Base-by-base conservation (phyloP, 1,140 invertebrate genomes). In the Sitodiplosis mosellana region DNA sequence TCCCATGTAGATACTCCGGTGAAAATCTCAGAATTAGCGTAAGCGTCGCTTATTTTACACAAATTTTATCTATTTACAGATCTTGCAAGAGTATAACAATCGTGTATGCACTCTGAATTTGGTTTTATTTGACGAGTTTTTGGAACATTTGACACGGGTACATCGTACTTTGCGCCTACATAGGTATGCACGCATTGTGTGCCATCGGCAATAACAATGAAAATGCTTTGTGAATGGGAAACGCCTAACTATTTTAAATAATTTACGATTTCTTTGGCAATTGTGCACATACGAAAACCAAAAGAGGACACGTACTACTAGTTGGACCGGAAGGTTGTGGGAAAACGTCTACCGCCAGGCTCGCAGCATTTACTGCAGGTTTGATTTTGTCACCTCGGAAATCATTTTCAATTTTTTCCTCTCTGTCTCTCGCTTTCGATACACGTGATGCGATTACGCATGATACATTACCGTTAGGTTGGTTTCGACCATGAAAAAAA, bases 261-360 rank as follows among this genome's bases (percentile, higher is more conserved):
- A n/a, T n/a, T n/a, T n/a, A n/a, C n/a, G n/a, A n/a, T n/a, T n/a
- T n/a, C n/a, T n/a, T n/a, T n/a, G n/a, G n/a, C n/a, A n/a, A n/a
- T n/a, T n/a, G n/a, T n/a, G n/a, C n/a, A n/a, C n/a, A 34, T 14
- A 7, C 33, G 14, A 34, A 46, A 33, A 33, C 34, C 17, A 2
- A 19, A 15, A 47, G 79, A 52, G 87, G 87, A 0, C 85, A 94
- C 58, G 75, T 81, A 6, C 68, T 94, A 56, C 66, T 92, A 18
- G 77, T 93, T 4, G 89, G 89, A 10, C 81, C 87, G 1, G 86
- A 83, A 4, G 87, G 87, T 15, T 80, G 81, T 56, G 89, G 89
- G 12, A 91, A 92, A 65, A 74, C 79, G 51, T 77, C 75, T 44
- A 69, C 87, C 1, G 78, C 81, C 22, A 69, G 71, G 11, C 62